Conservation (phyloP, 2,113 vertebrate genomes). For the Stigmatopora argus region DNA sequence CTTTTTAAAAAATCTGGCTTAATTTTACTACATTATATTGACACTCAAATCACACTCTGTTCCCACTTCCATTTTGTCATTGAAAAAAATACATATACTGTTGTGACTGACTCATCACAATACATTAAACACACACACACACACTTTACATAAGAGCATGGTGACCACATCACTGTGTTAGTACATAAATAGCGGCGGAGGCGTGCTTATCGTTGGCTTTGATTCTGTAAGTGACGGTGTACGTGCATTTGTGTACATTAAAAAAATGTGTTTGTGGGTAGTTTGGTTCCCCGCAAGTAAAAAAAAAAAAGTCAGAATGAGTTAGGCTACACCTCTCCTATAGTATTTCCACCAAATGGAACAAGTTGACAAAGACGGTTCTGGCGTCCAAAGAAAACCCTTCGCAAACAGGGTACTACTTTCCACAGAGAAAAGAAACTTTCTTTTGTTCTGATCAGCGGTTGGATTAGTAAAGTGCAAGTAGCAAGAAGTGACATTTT, state of each 20-base stretch:
- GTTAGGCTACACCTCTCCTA: neutral
- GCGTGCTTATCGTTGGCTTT: conserved; percentile 23
- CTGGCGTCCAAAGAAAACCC: neutral
- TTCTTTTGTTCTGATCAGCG: neutral
- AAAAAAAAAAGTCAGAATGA: neutral
- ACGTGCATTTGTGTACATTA: neutral
- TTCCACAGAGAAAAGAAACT: neutral
- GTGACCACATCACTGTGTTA: conserved; percentile 56
- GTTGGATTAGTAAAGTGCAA: neutral
- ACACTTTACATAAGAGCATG: neutral
- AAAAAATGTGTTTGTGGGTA: neutral
- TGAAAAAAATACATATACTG: neutral
- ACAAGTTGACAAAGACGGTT: neutral
- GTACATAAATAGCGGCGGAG: conserved; percentile 11
- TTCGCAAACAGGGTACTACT: neutral
- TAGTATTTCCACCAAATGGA: neutral
- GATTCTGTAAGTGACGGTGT: neutral
- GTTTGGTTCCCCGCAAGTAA: neutral
- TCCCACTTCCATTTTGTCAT: neutral
- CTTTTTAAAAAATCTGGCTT: too few relatives aligned
- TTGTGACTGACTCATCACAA: neutral
- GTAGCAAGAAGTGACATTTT: neutral
- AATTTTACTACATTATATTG: too few relatives aligned
- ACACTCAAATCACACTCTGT: neutral
- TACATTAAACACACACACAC: neutral